Evolutionary conservation across 2,888 invertebrate genomes (phyloP), one percentile per base, ranked within the genome.

Genomic region (Dryomyza anilis): DNA sequence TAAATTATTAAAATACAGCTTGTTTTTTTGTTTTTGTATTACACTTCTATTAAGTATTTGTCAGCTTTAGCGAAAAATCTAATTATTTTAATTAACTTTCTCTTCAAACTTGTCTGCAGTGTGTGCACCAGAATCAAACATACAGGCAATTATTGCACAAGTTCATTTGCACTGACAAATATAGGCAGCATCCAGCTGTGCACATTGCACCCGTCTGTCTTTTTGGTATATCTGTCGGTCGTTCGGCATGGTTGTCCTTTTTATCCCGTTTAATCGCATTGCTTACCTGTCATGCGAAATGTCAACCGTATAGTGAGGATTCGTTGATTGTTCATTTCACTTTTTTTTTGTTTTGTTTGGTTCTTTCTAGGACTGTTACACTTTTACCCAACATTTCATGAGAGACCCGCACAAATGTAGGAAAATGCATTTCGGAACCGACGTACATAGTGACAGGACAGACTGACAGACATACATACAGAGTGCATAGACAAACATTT

Each of bases 61-160:
- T 62, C 55, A 29, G 65, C 70, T 67, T 73, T 71, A 69, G 72
- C 73, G 72, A 70, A 72, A 74, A 78, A 77, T 77, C 75, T 77
- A 75, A 79, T 79, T 79, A 78, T 78, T 78, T 79, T 79, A 79
- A 79, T 79, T 79, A 79, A 79, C 79, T 79, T 79, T 79, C 77
- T 76, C 78, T 78, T 75, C 73, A 76, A 72, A 48, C 65, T 50
- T 25, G 50, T 27, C 50, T 23, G 50, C 50, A 25, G 50, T 16
- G 16, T 16, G n/a, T 43, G 43, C 1, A 43, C 43, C 19, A 43
- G n/a, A 43, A 6, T 16, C 43, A 1, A 43, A 52, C 4, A 46
- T 21, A n/a, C n/a, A n/a, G n/a, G n/a, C n/a, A n/a, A n/a, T n/a
- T n/a, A n/a, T n/a, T n/a, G n/a, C n/a, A n/a, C n/a, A n/a, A n/a